Percentiles rank a stretch among this genome's conserved stretches.
These are phyloP conservation scores for Clunio marinus DNA, from an alignment of 2,888 invertebrate genomes.

Conservation along the genomic window DNA sequence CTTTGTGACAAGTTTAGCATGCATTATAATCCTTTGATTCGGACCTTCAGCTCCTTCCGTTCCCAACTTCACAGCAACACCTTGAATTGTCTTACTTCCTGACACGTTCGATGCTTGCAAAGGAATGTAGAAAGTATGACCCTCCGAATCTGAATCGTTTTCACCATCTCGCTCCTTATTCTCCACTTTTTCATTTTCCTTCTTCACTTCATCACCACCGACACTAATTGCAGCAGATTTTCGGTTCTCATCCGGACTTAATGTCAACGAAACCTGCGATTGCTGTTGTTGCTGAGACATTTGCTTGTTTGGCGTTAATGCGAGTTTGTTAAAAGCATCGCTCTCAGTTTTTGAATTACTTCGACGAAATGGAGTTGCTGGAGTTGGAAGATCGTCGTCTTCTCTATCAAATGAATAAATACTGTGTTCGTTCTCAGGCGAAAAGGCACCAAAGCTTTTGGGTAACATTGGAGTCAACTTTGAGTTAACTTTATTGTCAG, in stretches of 20 bases:
- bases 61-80: constrained; percentile 62
- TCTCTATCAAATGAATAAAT: constrained; percentile 70
- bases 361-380: constrained; percentile 58
- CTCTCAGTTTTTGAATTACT: constrained; percentile 51
- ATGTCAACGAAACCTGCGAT: constrained; percentile 47
- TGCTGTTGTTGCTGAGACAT: constrained; percentile 42
- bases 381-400: constrained; percentile 54
- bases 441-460: constrained; percentile 54
- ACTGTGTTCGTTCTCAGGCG: constrained; percentile 65
- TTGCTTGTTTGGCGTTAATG: constrained; percentile 36
- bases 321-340: constrained; percentile 39
- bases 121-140: constrained; percentile 63
- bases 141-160: constrained; percentile 56
- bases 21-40: constrained; percentile 59
- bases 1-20: constrained; percentile 62
- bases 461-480: constrained; percentile 43
- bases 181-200: constrained; percentile 42
- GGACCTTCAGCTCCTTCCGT: constrained; percentile 61
- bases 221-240: constrained; percentile 55
- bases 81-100: constrained; percentile 53
- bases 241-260: constrained; percentile 50
- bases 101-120: constrained; percentile 53
- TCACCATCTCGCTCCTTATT: constrained; percentile 51
- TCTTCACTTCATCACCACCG: constrained; percentile 49
- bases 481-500: constrained; percentile 52